Evolutionary conservation across 2,113 vertebrate genomes (phyloP), one percentile per base, ranked within the genome.

Genomic region (Chinchilla lanigera): DNA sequence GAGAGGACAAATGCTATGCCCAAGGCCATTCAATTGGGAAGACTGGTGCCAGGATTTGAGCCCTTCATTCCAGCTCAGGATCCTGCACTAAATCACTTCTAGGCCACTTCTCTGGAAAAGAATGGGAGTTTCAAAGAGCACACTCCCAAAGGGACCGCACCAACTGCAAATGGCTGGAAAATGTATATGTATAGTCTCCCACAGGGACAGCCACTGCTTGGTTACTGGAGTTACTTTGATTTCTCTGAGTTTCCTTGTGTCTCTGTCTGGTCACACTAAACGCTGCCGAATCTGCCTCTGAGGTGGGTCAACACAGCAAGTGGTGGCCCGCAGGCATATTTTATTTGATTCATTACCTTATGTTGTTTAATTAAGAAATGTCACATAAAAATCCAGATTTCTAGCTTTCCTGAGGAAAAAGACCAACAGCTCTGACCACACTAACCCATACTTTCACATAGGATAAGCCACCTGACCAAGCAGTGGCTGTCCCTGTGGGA

Each of bases 281-380:
- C 58, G 38, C 60, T 63, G 67, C 28, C 54, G 50, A 71, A 52
- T 28, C 81, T 60, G 47, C 81, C 41, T 75, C 83, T 88, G 56
- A 86, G 56, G 33, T 52, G 30, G 22, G 84, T 69, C 47, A n/a
- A 12, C 14, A 19, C 4, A 71, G 52, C 47, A 89, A 60, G 56
- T 5, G 30, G 54, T 38, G 24, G 69, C 63, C 52, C 65, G 47
- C 19, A 35, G 77, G 63, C n/a, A 54, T 16, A 38, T 33, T 93
- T 91, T n/a, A 85, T 58, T 89, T 77, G 63, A 35, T 65, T 93
- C 33, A 82, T 50, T 52, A 54, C 0, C 4, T 5, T 17, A 77
- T 24, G 85, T 35, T 90, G 61, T 65, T 73, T 75, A 47, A 73
- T 71, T 85, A 44, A 81, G 56, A 95, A 95, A 90, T 50, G 41